phyloP scores from a whole-genome alignment of 2,113 vertebrate genomes.

The Ascaphus truei region DNA sequence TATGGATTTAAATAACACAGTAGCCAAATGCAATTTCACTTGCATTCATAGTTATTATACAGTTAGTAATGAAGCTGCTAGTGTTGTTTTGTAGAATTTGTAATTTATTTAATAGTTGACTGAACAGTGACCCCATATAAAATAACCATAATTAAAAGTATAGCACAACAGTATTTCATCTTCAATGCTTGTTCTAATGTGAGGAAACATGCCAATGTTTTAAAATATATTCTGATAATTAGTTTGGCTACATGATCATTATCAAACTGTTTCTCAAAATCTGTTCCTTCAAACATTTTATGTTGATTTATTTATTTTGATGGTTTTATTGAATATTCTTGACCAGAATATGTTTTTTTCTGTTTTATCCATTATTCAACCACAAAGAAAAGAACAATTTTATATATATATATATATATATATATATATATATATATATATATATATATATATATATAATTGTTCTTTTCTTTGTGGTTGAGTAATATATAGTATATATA shows the following conservation, averaged over 20 bases:
- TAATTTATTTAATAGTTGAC: slow-evolving; percentile 79
- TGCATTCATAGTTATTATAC: slow-evolving; percentile 70
- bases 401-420: too few species aligned
- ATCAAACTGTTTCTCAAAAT: not conserved
- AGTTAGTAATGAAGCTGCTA: slow-evolving; percentile 71
- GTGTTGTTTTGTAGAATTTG: slow-evolving; percentile 71
- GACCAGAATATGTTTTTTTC: too few species aligned
- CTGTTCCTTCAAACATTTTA: not conserved
- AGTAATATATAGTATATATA: too few species aligned
- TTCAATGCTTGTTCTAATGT: not conserved
- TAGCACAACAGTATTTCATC: slow-evolving; percentile 32
- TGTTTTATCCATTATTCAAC: too few species aligned
- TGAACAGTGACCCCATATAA: slow-evolving; percentile 74
- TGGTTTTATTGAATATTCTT: too few species aligned
- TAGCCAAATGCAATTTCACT: slow-evolving; percentile 78
- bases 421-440: too few species aligned
- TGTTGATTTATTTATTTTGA: not conserved
- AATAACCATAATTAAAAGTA: slow-evolving; percentile 62
- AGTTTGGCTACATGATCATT: not conserved
- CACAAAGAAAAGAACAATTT: too few species aligned
- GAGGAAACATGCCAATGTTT: not conserved
- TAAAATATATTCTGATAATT: not conserved
- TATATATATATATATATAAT: too few species aligned
- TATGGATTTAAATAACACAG: slow-evolving; percentile 65
- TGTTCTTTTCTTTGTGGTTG: too few species aligned